A percentile compares a stretch with the other conserved stretches of the same genome.
phyloP scores from a whole-genome alignment of 2,113 vertebrate species.

The Calypte anna region DNA sequence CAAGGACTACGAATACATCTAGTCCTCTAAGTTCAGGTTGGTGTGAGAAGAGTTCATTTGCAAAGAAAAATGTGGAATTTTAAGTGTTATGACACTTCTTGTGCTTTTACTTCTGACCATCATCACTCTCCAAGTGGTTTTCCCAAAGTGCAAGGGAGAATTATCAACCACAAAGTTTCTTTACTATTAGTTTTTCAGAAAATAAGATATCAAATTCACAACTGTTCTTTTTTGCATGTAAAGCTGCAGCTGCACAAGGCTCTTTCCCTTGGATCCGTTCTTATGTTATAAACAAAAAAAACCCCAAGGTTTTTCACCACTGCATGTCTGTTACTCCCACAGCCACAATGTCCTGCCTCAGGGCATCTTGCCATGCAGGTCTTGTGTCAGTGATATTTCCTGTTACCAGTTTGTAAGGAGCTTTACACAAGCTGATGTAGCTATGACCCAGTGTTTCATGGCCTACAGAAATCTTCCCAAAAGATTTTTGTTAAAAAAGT shows the following conservation, averaged over 20 bases:
- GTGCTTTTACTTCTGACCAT: neutral
- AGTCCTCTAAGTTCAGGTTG: neutral
- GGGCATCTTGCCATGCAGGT: neutral
- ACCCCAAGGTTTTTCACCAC: neutral
- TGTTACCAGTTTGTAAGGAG: accelerated
- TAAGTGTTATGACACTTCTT: neutral
- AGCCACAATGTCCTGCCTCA: neutral
- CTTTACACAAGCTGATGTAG: neutral
- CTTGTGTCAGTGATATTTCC: neutral
- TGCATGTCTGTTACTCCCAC: neutral
- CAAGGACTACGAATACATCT: neutral
- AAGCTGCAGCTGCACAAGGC: neutral
- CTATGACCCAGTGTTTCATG: neutral
- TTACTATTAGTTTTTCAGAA: neutral
- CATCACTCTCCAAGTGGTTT: neutral
- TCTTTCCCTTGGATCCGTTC: neutral
- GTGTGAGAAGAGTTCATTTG: neutral
- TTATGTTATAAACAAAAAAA: neutral
- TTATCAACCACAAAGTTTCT: neutral
- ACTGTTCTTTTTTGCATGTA: neutral
- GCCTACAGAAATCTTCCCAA: neutral
- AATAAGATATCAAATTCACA: accelerated
- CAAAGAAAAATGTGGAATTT: neutral
- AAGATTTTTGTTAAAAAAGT: neutral
- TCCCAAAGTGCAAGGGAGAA: neutral